Conservation (phyloP, 1,140 invertebrate genomes). For the Rhizoglyphus robini region DNA sequence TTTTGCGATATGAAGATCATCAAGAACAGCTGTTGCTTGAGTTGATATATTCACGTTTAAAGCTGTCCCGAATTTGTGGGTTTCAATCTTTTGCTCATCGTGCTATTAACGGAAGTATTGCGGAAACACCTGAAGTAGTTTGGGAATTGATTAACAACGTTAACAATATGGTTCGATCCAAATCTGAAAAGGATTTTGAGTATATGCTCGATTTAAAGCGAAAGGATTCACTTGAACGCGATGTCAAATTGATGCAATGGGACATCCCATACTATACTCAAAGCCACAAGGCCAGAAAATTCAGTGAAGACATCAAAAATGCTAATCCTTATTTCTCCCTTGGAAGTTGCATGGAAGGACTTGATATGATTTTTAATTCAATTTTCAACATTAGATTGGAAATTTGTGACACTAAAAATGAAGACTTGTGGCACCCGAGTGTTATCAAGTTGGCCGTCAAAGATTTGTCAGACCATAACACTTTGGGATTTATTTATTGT, state of each 20-base stretch:
- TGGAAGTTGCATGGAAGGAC: constrained; percentile 86
- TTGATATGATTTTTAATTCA: constrained; percentile 64
- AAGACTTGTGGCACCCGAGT: constrained; percentile 70
- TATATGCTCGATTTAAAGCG: constrained; percentile 59
- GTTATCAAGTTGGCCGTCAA: constrained; percentile 67
- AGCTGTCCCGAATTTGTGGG: constrained; percentile 68
- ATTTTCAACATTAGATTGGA: constrained; percentile 65
- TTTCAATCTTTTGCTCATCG: constrained; percentile 75
- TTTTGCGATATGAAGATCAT: constrained; percentile 56
- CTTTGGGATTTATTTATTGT: constrained; percentile 89
- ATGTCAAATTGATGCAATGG: constrained; percentile 50
- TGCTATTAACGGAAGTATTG: constrained; percentile 70
- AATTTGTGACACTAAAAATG: constrained; percentile 49
- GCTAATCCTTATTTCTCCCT: constrained; percentile 81
- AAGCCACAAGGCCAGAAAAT: constrained; percentile 19
- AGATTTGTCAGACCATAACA: constrained; percentile 58
- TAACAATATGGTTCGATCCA: constrained; percentile 41
- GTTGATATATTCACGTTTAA: constrained; percentile 54
- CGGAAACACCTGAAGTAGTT: constrained; percentile 62
- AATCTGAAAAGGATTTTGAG: constrained; percentile 39
- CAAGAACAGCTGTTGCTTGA: constrained; percentile 61
- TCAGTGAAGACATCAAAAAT: constrained; percentile 38
- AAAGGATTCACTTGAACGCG: constrained; percentile 34
- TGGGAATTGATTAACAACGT: constrained; percentile 61
- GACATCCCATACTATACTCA: constrained; percentile 57